Evolutionary conservation across 2,113 vertebrate genomes (phyloP).

Genomic region (Thamnophis sirtalis): DNA sequence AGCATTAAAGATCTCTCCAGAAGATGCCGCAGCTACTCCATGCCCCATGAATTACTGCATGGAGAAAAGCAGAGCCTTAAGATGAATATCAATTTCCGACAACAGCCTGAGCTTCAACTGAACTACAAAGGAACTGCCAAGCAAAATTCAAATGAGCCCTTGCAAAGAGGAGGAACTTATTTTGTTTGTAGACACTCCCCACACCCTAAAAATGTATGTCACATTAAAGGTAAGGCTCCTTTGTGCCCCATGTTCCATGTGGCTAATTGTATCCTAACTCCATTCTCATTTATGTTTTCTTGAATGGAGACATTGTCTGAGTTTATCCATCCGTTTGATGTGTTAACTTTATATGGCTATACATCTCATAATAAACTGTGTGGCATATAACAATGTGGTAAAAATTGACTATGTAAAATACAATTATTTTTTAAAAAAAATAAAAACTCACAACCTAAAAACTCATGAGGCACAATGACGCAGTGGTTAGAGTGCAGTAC

Average conservation of each 20-base stretch:
- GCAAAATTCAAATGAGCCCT: background rate
- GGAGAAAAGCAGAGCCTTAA: background rate
- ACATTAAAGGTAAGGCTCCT: constrained; percentile 66
- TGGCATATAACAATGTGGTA: background rate
- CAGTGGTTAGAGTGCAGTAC: no score
- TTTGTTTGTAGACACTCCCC: constrained; percentile 55
- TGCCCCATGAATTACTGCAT: background rate
- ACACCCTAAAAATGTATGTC: constrained; percentile 59
- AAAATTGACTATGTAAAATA: background rate
- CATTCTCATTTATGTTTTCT: background rate
- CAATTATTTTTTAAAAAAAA: background rate
- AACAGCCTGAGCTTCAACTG: background rate
- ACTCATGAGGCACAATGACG: no score
- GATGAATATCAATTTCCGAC: background rate
- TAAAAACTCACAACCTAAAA: background rate
- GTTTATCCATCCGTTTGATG: background rate
- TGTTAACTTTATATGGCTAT: background rate
- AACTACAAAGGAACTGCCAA: background rate
- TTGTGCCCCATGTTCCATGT: background rate
- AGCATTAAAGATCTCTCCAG: constrained; percentile 2
- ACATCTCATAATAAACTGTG: background rate
- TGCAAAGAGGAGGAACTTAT: background rate
- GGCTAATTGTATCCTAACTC: background rate
- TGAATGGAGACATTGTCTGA: background rate
- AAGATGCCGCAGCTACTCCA: background rate